Evolutionary conservation across 2,113 vertebrate genomes (phyloP), one percentile per base, ranked within the genome.

Genomic region (Urocynchramus pylzowi): DNA sequence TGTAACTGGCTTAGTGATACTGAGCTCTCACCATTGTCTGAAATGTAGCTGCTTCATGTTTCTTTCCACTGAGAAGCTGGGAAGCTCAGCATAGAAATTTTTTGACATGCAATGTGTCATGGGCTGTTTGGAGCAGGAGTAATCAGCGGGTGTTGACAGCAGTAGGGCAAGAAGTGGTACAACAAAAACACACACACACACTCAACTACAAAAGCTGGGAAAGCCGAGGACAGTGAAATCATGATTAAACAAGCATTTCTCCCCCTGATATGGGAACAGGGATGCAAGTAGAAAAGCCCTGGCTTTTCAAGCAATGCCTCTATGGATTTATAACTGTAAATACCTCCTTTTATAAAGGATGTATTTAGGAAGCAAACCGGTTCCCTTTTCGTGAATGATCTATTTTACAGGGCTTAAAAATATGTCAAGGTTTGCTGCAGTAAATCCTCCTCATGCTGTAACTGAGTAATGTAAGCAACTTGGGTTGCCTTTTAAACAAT

Each of bases 391-490:
- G 5, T 90, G 93, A 97, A 90, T 89, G 90, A 97, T 97, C 95
- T 93, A 4, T 97, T 97, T 98, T 69, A 89, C 97, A 96, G 95
- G 81, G 96, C 96, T 95, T 95, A 96, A 95, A 93, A 90, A 95
- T 79, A 83, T 80, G 92, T 94, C 95, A 95, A 85, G 95, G 94
- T 97, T 87, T 95, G 90, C 94, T 67, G 93, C 89, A 93, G 95
- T 96, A 97, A 97, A 97, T 92, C 95, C 91, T 97, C 68, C 93
- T 92, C 80, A 84, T 87, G 92, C 92, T 93, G 80, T 96, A 95
- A 95, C 83, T 93, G 95, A 87, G 97, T 95, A 96, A 95, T 97
- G 96, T 95, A 96, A 97, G 97, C 97, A 96, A 90, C 87, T 67
- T 93, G 93, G 95, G 96, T 81, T 89, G 94, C 94, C 91, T 54